Evolutionary conservation across 92 coral and sea anemone species (phyloP).

Genomic region (Nematostella vectensis): DNA sequence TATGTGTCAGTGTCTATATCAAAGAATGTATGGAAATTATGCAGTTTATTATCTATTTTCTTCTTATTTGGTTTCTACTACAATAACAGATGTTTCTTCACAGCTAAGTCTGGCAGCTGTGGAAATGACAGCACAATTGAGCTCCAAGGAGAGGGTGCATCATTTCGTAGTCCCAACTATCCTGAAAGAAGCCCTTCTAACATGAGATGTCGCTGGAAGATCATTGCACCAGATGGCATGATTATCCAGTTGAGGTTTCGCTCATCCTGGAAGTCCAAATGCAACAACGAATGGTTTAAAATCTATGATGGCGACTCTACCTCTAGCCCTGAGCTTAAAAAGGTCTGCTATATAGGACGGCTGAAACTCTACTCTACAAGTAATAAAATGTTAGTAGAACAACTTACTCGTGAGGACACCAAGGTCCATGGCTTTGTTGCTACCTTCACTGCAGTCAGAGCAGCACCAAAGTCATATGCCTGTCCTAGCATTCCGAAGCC

Average conservation of each 20-base stretch:
- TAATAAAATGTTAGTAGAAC: constrained; percentile 18
- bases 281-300: constrained; percentile 11
- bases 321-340: constrained; percentile 7
- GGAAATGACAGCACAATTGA: constrained; percentile 7
- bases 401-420: background rate
- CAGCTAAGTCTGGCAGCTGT: constrained; percentile 40
- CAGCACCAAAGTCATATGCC: constrained; percentile 31
- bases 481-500: background rate
- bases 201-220: constrained; percentile 43
- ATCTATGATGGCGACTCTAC: constrained; percentile 30
- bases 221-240: constrained; percentile 31
- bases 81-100: too few relatives aligned
- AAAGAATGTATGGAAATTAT: too few relatives aligned
- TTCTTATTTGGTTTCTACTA: too few relatives aligned
- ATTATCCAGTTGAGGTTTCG: constrained; percentile 15
- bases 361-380: constrained; percentile 14
- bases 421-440: constrained; percentile 17
- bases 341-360: background rate
- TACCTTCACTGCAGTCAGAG: constrained; percentile 20
- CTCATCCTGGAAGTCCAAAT: background rate
- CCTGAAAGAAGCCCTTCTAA: constrained; percentile 7
- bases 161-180: constrained; percentile 27
- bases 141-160: constrained; percentile 29
- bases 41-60: too few relatives aligned
- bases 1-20: too few relatives aligned